Evolutionary conservation across 1,140 invertebrate species (phyloP), one percentile per base, ranked within the genome.

Genomic region (Drosophila cardini): DNA sequence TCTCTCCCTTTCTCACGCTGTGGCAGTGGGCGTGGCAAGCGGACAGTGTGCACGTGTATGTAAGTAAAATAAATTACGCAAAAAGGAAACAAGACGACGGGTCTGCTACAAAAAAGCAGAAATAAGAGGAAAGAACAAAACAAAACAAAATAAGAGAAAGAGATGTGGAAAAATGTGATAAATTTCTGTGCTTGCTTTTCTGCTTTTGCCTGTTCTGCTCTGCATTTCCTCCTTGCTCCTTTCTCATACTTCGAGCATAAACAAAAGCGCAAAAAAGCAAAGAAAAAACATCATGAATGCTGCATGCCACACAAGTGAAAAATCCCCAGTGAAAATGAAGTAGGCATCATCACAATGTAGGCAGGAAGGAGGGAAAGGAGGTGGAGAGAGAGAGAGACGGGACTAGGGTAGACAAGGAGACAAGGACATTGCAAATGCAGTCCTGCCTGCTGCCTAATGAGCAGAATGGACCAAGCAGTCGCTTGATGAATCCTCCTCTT

Each of bases 201-300:
- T 26, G 18, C 26, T 38, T 26, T 13, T 21, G 2, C 16, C 1
- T 11, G 18, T 4, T 11, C n/a, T 2, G 8, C 30, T 34, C n/a
- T 13, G 5, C 15, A 9, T 3, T 15, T n/a, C 43, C 38, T 32
- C 18, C 13, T n/a, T 16, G n/a, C 38, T 16, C 45, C 61, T 65
- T 15, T 40, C 6, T 56, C 46, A 18, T 30, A 34, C 64, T 76
- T 72, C 63, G 63, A 64, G 45, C 13, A 76, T 73, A 80, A 80
- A 87, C 83, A 87, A 87, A 80, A 85, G 81, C 77, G 65, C 62
- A 78, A 71, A 68, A 73, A 26, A 26, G 21, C 21, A 26, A 26
- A 71, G 67, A 34, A 73, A 63, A 74, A 67, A 67, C 48, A 32
- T 43, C 56, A 43, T 34, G 40, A 13, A 70, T 52, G 62, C 36